Base-by-base conservation (phyloP, 2,797 vertebrate species). In the Cyclura pinguis region DNA sequence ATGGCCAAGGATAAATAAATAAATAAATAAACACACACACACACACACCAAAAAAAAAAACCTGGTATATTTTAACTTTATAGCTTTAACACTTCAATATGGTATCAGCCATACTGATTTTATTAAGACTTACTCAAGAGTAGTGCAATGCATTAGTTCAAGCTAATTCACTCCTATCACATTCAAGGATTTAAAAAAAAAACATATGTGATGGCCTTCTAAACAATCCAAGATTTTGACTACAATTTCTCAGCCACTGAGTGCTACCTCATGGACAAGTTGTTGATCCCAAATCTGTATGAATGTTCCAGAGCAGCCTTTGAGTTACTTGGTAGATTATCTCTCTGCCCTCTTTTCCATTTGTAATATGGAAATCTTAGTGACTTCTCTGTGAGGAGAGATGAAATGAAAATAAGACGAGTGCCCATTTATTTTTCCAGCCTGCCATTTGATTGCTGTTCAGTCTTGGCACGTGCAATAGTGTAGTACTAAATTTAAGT, bases 391-490 rank as follows among this genome's bases (percentile, higher is more conserved):
- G 18, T 69, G 18, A 78, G 10, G 50, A 13, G 55, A 57, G 57
- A 67, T 77, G 73, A 77, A 42, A 89, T 78, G 29, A 78, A 89
- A 78, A 89, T 78, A 13, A 67, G 55, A 55, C 1, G n/a, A 67
- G 22, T 35, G 16, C 27, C 13, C 13, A 64, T 20, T 52, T 76
- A 59, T 89, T 27, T 84, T 77, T 67, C 47, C 22, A 77, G 16
- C 16, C n/a, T 69, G 16, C 27, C 29, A 42, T 18, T 29, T 32
- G 73, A 93, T 32, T 88, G 22, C 14, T 90, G 80, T 93, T 87
- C 84, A 91, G 87, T 22, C 38, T 22, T 84, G 89, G 69, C 93
- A 94, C 85, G 92, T 94, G 47, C 73, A 89, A 32, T 80, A 27
- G n/a, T 35, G 13, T 78, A 10, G 42, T 80, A 1, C 73, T 67